Percentiles rank a stretch among this genome's conserved stretches.
phyloP scores from a whole-genome alignment of 1,140 invertebrate species.

The Oreohelix idahoensis region DNA sequence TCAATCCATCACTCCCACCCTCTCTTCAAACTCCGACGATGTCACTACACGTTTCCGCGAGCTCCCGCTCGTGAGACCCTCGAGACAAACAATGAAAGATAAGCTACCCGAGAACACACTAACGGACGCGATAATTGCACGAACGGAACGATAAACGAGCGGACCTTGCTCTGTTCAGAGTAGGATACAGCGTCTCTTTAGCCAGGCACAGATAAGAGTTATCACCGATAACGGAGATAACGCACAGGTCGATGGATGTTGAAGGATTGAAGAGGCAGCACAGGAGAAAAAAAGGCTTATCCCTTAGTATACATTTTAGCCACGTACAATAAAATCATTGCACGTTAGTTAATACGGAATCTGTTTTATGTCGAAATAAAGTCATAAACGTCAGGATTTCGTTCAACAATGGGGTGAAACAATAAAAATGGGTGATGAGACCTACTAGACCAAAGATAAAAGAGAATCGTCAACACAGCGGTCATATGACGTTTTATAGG shows the following conservation, averaged over 20 bases:
- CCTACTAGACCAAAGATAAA: no score
- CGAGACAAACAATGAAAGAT: slow-evolving; percentile 19
- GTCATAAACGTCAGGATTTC: no score
- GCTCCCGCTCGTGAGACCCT: background rate
- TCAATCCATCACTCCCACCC: background rate
- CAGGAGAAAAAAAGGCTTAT: no score
- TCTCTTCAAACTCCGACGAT: background rate
- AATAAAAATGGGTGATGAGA: no score
- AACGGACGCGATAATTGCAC: background rate
- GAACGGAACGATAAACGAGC: background rate
- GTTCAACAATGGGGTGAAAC: no score
- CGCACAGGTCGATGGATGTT: slow-evolving; percentile 8
- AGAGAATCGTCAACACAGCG: no score
- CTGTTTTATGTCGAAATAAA: no score
- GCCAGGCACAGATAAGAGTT: background rate
- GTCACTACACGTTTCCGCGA: background rate
- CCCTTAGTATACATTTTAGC: no score
- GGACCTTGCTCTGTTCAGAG: background rate
- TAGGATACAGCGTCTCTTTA: background rate
- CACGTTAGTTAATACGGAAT: no score
- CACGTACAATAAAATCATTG: no score
- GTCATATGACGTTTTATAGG: no score
- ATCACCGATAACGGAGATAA: slow-evolving; percentile 4
- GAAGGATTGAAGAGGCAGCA: no score
- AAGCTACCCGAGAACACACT: background rate